Evolutionary conservation across 2,888 invertebrate species (phyloP).

Genomic region (Apamea epomidion): DNA sequence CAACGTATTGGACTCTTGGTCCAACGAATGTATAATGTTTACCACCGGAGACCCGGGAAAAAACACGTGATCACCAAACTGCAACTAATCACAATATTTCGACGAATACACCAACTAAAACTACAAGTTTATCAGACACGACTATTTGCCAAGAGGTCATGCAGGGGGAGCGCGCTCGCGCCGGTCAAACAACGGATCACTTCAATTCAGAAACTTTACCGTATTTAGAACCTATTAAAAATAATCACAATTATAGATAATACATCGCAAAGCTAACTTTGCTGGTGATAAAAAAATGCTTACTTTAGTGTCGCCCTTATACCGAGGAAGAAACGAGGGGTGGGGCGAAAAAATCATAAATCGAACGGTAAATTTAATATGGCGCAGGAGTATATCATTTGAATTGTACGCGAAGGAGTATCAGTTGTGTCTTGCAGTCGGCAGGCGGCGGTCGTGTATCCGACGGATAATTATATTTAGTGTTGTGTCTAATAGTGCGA

Average conservation of each 20-base stretch:
- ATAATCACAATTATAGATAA: conserved; percentile 71
- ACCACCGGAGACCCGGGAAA: conserved; percentile 19
- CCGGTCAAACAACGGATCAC: conserved; percentile 65
- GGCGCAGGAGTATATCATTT: conserved; percentile 79
- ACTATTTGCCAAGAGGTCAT: conserved; percentile 68
- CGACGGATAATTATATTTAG: conserved; percentile 70
- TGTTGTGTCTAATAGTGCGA: conserved; percentile 83
- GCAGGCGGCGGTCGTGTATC: conserved; percentile 74
- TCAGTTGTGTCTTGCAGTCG: conserved; percentile 79
- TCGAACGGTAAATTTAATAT: conserved; percentile 74
- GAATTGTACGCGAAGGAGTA: conserved; percentile 73
- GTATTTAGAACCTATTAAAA: conserved; percentile 72
- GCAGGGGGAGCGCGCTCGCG: conserved; percentile 56
- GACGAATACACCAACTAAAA: conserved; percentile 45
- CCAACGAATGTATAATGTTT: conserved; percentile 37
- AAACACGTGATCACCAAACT: conserved; percentile 49
- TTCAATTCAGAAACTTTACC: conserved; percentile 68
- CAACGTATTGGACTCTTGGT: conserved; percentile 25
- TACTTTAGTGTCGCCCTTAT: conserved; percentile 59
- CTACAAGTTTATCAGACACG: conserved; percentile 43
- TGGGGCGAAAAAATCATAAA: conserved; percentile 67
- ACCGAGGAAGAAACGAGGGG: conserved; percentile 46
- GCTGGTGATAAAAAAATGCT: conserved; percentile 45
- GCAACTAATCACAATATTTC: conserved; percentile 58
- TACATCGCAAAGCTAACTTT: conserved; percentile 61